These are phyloP conservation scores for Metopia argyrocephala DNA, from an alignment of 2,888 invertebrate species.

Conservation along the genomic window DNA sequence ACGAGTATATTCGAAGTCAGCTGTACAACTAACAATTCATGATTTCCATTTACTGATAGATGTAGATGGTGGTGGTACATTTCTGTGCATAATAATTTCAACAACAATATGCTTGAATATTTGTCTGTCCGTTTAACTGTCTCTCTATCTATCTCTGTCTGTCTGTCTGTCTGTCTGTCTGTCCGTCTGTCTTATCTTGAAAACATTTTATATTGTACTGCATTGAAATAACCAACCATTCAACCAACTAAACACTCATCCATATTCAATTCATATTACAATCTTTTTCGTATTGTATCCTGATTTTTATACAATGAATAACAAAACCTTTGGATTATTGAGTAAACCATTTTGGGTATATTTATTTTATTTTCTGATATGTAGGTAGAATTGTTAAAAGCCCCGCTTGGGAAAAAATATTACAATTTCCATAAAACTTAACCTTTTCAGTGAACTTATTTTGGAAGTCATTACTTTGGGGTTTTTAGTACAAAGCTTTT, in stretches of 20 bases:
- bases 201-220: constrained; percentile 36
- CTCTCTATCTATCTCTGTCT: constrained; percentile 15
- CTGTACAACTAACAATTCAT: constrained; percentile 1
- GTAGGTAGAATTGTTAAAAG: too few species aligned
- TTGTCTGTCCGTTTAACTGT: constrained; percentile 5
- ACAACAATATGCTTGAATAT: neutral
- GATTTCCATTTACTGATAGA: constrained; percentile 36
- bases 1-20: constrained; percentile 38
- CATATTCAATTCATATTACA: constrained; percentile 54
- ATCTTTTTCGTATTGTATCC: constrained; percentile 56
- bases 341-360: too few species aligned
- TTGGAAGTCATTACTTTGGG: too few species aligned
- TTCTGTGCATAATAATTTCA: neutral
- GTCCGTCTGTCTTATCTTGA: constrained; percentile 2
- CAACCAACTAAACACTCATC: constrained; percentile 12
- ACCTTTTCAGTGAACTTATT: too few species aligned
- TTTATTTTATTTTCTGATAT: too few species aligned
- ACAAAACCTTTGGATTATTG: constrained; percentile 53
- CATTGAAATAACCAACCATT: neutral
- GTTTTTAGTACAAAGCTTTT: too few species aligned
- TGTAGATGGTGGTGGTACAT: neutral
- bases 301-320: constrained; percentile 60
- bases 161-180: constrained; percentile 7
- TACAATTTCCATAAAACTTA: too few species aligned
- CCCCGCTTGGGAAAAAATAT: too few species aligned